Evolutionary conservation across 2,797 vertebrate species (phyloP).

Genomic region (Rhadinocentrus ornatus): DNA sequence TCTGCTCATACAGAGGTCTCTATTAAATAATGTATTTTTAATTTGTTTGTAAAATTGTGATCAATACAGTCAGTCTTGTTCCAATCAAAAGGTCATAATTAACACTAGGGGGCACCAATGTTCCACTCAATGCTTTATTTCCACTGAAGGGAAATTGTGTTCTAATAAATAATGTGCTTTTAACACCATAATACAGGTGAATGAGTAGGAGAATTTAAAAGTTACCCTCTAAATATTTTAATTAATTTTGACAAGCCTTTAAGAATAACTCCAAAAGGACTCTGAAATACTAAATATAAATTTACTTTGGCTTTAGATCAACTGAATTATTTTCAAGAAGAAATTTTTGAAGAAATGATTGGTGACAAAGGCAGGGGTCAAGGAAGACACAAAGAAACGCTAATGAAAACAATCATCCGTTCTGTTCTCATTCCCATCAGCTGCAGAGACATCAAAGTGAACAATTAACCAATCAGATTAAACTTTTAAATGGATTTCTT

Average conservation of each 20-base stretch:
- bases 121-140: slow-evolving; percentile 71
- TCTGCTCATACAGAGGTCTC: background rate
- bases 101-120: slow-evolving; percentile 86
- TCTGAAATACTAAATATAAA: slow-evolving; percentile 45
- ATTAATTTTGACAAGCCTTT: slow-evolving; percentile 72
- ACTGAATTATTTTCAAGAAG: slow-evolving; percentile 52
- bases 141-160: slow-evolving; percentile 50
- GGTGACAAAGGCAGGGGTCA: slow-evolving; percentile 55
- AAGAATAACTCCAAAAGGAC: slow-evolving; percentile 60
- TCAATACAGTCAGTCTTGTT: slow-evolving; percentile 42
- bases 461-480: slow-evolving; percentile 50
- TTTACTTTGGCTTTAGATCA: slow-evolving; percentile 55
- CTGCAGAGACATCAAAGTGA: slow-evolving; percentile 46
- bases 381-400: slow-evolving; percentile 58
- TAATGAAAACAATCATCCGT: slow-evolving; percentile 68
- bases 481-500: slow-evolving; percentile 31
- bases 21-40: slow-evolving; percentile 15
- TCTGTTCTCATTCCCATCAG: slow-evolving; percentile 46
- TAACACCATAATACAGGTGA: slow-evolving; percentile 58
- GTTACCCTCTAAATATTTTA: slow-evolving; percentile 72
- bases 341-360: slow-evolving; percentile 58
- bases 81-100: slow-evolving; percentile 64
- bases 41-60: slow-evolving; percentile 19
- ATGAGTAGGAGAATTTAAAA: slow-evolving; percentile 63
- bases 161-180: slow-evolving; percentile 64